Evolutionary conservation across 1,140 invertebrate species (phyloP), one percentile per base, ranked within the genome.

Genomic region (Sinonovacula constricta): DNA sequence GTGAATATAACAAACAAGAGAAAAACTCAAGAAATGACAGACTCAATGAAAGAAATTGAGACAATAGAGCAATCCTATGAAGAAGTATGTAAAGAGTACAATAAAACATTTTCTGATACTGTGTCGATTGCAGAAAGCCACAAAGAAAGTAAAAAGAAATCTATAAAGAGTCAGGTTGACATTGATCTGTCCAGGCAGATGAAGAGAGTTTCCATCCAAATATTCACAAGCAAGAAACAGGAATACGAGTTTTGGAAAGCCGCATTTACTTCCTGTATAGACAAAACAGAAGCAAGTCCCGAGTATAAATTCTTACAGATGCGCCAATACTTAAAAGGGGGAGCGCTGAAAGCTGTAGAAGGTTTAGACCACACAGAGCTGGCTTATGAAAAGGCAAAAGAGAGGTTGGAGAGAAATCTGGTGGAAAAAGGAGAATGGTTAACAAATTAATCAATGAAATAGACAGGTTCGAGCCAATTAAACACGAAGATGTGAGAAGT

Each of bases 281-380:
- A 68, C n/a, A 68, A 54, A 2, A 54, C 66, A 10, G 28, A 53
- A 14, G 66, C 66, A 51, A 68, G 14, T 15, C 24, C 45, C 2
- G 66, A 68, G 30, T 68, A 68, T n/a, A 68, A 53, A n/a, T 68
- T 68, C 22, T 33, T 54, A 24, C 66, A 68, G 31, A 12, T 68
- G 14, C 45, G 66, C 2, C 66, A 68, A 68, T 68, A 68, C 33
- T 31, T 68, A 51, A 49, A 24, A 26, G 66, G 51, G 18, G 66
- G 56, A 33, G 66, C 66, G 5, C n/a, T 68, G 33, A 54, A 68
- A 26, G 30, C 66, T 3, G 33, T 68, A n/a, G 49, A 68, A 54
- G 45, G 66, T 7, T 45, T 68, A 51, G 66, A 51, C 18, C 66
- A 68, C 26, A 31, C 49, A 3, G 51, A 2, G 15, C 2, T 31